phyloP scores from a whole-genome alignment of 2,888 invertebrate genomes.

The Eledona agricola region DNA sequence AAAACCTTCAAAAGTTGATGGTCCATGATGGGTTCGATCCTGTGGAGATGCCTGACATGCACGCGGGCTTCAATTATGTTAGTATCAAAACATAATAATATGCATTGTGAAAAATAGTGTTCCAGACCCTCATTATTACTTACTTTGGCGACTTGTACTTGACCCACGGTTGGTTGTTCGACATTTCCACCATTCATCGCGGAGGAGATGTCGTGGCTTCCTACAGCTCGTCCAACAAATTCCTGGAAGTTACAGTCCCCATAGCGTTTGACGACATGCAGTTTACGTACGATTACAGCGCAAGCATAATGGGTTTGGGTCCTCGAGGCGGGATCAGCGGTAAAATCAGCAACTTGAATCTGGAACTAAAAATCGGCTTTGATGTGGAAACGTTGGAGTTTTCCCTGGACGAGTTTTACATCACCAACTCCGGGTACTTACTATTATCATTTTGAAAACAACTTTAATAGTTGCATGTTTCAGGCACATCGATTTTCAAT shows the following conservation, averaged over 20 bases:
- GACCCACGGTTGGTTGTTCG: conserved; percentile 64
- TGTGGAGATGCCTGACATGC: conserved; percentile 63
- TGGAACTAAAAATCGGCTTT: conserved; percentile 43
- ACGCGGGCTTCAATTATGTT: conserved; percentile 64
- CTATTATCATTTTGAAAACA: conserved; percentile 3
- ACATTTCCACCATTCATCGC: conserved; percentile 63
- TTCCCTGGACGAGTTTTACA: conserved; percentile 41
- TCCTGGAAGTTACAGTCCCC: conserved; percentile 18
- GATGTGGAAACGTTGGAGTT: conserved; percentile 43
- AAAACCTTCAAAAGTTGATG: conserved; percentile 62
- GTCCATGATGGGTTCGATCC: conserved; percentile 64
- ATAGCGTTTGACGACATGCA: conserved; percentile 44
- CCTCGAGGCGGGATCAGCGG: conserved; percentile 65
- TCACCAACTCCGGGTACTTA: conserved; percentile 45
- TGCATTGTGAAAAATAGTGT: not conserved
- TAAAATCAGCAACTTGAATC: conserved; percentile 53
- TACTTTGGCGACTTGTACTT: conserved; percentile 55
- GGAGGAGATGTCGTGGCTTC: conserved; percentile 61
- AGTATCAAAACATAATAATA: not conserved
- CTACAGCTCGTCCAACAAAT: conserved; percentile 35
- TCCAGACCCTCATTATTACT: conserved; percentile 20
- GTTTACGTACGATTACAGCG: conserved; percentile 65
- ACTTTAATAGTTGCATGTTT: too few relatives aligned
- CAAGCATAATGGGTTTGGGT: conserved; percentile 66
- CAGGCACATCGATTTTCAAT: conserved; percentile 64